Base-by-base conservation (phyloP, 2,113 vertebrate genomes). In the Sorex fumeus region DNA sequence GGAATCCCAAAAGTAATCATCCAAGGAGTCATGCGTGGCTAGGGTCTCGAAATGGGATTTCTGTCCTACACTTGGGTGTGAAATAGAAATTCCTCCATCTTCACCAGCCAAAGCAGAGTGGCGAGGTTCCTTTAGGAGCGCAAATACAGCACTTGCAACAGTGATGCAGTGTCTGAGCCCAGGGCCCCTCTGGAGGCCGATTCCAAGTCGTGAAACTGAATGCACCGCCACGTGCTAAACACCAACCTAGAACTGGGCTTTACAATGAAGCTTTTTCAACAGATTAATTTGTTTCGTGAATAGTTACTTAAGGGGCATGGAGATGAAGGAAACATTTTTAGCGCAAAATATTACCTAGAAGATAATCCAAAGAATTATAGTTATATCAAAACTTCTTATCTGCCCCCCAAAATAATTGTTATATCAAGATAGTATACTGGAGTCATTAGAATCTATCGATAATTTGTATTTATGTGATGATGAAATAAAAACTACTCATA, bases 101-200 rank as follows among this genome's bases (percentile, higher is more conserved):
- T 90, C 93, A 97, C 94, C 95, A 50, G 94, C 95, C 93, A 97
- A 96, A 97, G 97, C 97, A 72, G 84, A 96, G 87, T 60, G 91
- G 23, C n/a, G 70, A 84, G 67, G 96, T 53, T 82, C 69, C 76
- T 69, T 57, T 32, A 71, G 74, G n/a, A 95, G 50, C 91, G 57
- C 84, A 95, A 96, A 88, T 60, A 91, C 13, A 75, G 60, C 57
- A 92, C 70, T 90, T 87, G 88, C 53, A 88, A 87, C 74, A 96
- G 28, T 60, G 85, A 72, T 66, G 86, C 57, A 1, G 53, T 12
- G 91, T 79, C 70, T 93, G 82, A 82, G 0, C 27, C 43, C 72
- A 69, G 88, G 64, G 11, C 75, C 91, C 69, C 88, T 80, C 70
- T 2, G 8, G 0, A 47, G 57, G 57, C 36, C 92, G 27, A 62